Conservation (phyloP, 1,140 invertebrate species). For the Drosophila pandora region DNA sequence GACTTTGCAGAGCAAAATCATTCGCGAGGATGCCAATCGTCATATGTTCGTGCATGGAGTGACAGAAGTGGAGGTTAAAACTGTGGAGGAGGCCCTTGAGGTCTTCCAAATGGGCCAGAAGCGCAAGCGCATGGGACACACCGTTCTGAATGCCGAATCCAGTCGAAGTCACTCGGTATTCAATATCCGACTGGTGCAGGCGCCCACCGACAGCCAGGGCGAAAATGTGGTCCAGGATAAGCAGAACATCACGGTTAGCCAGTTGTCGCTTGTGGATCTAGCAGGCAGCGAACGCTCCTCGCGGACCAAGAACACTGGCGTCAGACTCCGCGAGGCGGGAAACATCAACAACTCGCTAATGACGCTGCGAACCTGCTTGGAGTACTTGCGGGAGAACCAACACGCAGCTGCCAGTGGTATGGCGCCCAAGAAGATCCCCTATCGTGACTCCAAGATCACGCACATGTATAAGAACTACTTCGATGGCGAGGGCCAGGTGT, state of each 20-base stretch:
- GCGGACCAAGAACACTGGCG: constrained; percentile 95
- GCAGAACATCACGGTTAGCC: constrained; percentile 89
- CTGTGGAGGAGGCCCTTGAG: constrained; percentile 87
- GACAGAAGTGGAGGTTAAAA: constrained; percentile 88
- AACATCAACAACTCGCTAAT: constrained; percentile 97
- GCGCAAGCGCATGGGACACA: constrained; percentile 92
- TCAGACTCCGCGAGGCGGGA: constrained; percentile 95
- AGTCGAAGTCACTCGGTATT: constrained; percentile 97
- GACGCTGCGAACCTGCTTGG: constrained; percentile 96
- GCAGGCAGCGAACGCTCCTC: constrained; percentile 97
- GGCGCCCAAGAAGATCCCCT: constrained; percentile 88
- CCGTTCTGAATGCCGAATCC: constrained; percentile 96
- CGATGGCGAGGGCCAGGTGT: constrained; percentile 97
- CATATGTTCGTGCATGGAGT: constrained; percentile 88
- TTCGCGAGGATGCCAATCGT: constrained; percentile 90
- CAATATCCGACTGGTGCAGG: constrained; percentile 87
- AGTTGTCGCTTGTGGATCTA: constrained; percentile 95
- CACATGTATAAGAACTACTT: constrained; percentile 99
- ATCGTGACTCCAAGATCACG: constrained; percentile 97
- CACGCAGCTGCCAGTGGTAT: constrained; percentile 82
- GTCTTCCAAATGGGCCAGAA: constrained; percentile 89
- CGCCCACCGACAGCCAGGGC: constrained; percentile 86
- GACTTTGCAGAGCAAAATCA: constrained; percentile 85
- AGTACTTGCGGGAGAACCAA: constrained; percentile 96
- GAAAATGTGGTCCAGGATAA: constrained; percentile 87